Evolutionary conservation across 2,888 invertebrate genomes (phyloP), one percentile per base, ranked within the genome.

Genomic region (Lasioglossum malachurum): DNA sequence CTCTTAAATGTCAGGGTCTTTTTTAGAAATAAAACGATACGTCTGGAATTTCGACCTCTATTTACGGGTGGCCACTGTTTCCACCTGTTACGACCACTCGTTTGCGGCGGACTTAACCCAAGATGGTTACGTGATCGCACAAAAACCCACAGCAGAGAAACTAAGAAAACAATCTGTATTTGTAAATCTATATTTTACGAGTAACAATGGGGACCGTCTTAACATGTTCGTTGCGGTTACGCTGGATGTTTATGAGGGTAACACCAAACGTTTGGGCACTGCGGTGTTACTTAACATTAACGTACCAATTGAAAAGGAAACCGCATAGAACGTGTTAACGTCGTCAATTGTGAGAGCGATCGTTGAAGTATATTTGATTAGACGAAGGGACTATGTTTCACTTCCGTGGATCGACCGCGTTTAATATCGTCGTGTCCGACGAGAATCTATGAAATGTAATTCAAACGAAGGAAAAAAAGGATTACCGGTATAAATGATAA

Each of bases 171-270:
- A 35, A 12, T 38, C 69, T 69, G 69, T 69, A 38, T 69, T 69
- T 89, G 38, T 80, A 83, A 85, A 75, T 87, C 71, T 83, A 86
- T 80, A 82, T 87, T 87, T 87, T 81, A 87, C 35, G 38, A 79
- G 71, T 49, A 77, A 41, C 41, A 64, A 77, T 57, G 73, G 49
- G 44, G 78, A 41, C 10, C 46, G 27, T 35, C 49, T 69, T 69
- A 38, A 69, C 69, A 69, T 23, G 69, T 69, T 69, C 69, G 38
- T 69, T 69, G 38, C 69, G 69, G 23, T 38, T 23, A 23, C 35
- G 69, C 12, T 64, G 31, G 19, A 8, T 19, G 31, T 31, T 64
- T 35, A 4, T 10, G 57, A 12, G 3, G 1, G n/a, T 57, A n/a
- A 57, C n/a, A 57, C 1, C 1, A 4, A 57, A 57, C 57, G 57